These are phyloP conservation scores for Acanthurus leucopareius DNA, from an alignment of 2,797 vertebrate species.

Conservation along the genomic window DNA sequence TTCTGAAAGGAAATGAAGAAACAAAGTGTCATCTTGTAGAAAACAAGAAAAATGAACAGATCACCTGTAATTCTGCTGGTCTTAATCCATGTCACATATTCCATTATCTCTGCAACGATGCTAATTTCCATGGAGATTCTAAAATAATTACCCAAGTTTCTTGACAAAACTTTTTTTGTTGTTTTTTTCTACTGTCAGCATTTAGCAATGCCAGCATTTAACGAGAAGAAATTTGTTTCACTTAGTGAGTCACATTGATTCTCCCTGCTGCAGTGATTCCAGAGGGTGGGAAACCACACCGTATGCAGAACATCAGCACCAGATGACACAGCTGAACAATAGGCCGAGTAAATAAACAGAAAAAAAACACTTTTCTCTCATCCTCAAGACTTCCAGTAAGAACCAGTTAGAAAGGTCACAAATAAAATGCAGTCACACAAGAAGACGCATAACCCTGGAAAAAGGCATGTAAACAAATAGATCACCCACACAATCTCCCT, in stretches of 20 bases:
- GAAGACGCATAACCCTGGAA: constrained; percentile 63
- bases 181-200: constrained; percentile 35
- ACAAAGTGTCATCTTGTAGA: not conserved
- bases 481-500: constrained; percentile 57
- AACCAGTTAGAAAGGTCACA: constrained; percentile 9
- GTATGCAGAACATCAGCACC: constrained; percentile 55
- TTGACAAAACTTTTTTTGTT: constrained; percentile 41
- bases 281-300: constrained; percentile 46
- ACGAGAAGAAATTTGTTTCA: constrained; percentile 74
- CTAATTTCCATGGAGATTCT: constrained; percentile 37
- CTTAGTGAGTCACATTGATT: constrained; percentile 75
- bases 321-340: constrained; percentile 60
- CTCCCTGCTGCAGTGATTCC: constrained; percentile 61
- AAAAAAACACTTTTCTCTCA: constrained; percentile 26
- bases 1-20: not conserved
- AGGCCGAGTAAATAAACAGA: constrained; percentile 48
- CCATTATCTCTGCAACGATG: not conserved
- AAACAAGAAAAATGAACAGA: constrained; percentile 6
- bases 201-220: constrained; percentile 56
- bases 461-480: constrained; percentile 72
- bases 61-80: not conserved
- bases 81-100: constrained; percentile 17
- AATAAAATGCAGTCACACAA: constrained; percentile 26
- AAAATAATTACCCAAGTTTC: constrained; percentile 59
- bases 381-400: constrained; percentile 25